Conservation (phyloP, 2,888 invertebrate species). For the Acleris literana region DNA sequence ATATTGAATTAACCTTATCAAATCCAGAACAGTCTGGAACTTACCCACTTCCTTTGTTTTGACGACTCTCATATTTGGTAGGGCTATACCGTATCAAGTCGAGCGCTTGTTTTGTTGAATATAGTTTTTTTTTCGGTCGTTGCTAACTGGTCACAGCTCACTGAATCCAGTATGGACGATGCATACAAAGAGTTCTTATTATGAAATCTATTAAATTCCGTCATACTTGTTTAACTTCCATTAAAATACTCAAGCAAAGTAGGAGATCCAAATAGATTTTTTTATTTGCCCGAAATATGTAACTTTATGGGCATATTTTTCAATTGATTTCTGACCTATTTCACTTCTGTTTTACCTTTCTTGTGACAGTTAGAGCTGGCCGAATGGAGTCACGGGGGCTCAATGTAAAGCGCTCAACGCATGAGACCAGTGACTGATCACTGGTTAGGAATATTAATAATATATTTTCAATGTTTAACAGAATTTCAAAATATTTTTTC, state of each 20-base stretch:
- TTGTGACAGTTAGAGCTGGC: conserved; percentile 26
- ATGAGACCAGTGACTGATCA: conserved; percentile 19
- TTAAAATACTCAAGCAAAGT: background rate
- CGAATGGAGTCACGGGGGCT: conserved; percentile 50
- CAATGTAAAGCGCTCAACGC: conserved; percentile 51
- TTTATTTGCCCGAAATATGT: background rate
- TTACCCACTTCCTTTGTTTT: conserved; percentile 60
- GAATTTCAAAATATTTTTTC: background rate
- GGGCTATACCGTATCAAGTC: conserved; percentile 47
- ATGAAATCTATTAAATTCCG: background rate
- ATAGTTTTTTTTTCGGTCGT: conserved; percentile 61
- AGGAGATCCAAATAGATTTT: background rate
- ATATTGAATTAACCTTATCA: conserved; percentile 46
- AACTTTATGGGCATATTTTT: background rate
- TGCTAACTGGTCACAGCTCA: conserved; percentile 54
- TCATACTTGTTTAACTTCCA: background rate
- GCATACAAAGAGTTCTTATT: conserved; percentile 13
- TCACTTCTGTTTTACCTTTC: conserved; percentile 9
- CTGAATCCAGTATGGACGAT: conserved; percentile 17
- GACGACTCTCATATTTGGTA: conserved; percentile 50
- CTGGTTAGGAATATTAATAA: background rate
- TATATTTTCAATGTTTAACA: background rate
- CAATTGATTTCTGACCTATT: conserved; percentile 2
- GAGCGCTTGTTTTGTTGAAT: conserved; percentile 68
- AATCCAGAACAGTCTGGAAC: conserved; percentile 43